These are phyloP conservation scores for Siderastrea siderea DNA, from an alignment of 92 coral and sea anemone species.

Conservation along the genomic window DNA sequence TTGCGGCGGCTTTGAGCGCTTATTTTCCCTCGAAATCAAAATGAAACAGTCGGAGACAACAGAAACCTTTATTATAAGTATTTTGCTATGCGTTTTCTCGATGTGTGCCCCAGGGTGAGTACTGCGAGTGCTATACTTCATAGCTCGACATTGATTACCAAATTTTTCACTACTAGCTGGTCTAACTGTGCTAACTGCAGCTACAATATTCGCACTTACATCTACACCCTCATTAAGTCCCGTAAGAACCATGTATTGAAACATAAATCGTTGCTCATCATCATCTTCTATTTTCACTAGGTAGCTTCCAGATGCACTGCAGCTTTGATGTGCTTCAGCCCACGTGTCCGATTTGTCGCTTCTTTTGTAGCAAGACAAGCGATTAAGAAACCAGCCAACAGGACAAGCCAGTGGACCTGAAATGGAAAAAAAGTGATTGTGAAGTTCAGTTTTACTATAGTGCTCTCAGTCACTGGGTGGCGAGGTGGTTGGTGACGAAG, in stretches of 20 bases:
- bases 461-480: neutral
- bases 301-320: conserved; percentile 76
- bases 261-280: conserved; percentile 50
- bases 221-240: neutral
- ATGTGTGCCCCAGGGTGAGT: too few relatives aligned
- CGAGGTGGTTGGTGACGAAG: too few relatives aligned
- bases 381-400: conserved; percentile 70
- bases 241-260: neutral
- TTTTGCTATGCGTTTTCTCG: too few relatives aligned
- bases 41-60: too few relatives aligned
- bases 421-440: too few relatives aligned
- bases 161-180: too few relatives aligned
- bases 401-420: conserved; percentile 70
- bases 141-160: too few relatives aligned
- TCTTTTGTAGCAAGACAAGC: conserved; percentile 67
- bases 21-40: too few relatives aligned
- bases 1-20: too few relatives aligned
- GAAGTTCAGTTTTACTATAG: neutral
- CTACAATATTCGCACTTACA: neutral
- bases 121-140: too few relatives aligned
- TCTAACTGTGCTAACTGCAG: too few relatives aligned
- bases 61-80: too few relatives aligned
- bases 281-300: conserved; percentile 67
- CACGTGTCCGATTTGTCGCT: conserved; percentile 41
- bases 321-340: conserved; percentile 58